These are phyloP conservation scores for Stichodactyla mertensii DNA, from an alignment of 64 coral and sea anemone genomes.

Conservation along the genomic window DNA sequence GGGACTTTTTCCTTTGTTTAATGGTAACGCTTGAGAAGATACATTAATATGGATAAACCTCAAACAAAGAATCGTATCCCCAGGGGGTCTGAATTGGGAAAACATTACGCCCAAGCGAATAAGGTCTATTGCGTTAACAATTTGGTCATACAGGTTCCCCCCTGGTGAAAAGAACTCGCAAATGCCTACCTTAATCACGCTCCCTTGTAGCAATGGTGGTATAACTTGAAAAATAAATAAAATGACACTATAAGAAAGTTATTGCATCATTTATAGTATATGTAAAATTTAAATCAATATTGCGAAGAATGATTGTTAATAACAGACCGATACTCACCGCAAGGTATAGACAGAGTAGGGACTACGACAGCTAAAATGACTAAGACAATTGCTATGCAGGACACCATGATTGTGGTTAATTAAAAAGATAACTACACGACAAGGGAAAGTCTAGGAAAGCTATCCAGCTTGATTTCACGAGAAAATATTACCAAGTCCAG, in stretches of 20 bases:
- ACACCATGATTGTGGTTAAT: background rate
- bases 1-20: too few species aligned
- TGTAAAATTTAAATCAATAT: too few species aligned
- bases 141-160: too few species aligned
- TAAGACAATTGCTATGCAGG: background rate
- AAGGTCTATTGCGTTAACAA: too few species aligned
- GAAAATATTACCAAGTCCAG: too few species aligned
- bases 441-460: background rate
- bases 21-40: too few species aligned
- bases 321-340: background rate
- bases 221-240: background rate
- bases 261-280: too few species aligned
- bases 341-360: background rate
- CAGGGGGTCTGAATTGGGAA: too few species aligned
- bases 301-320: too few species aligned
- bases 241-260: background rate
- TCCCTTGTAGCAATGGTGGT: background rate
- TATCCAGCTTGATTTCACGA: background rate
- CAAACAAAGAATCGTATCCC: too few species aligned
- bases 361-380: background rate
- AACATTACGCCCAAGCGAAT: too few species aligned
- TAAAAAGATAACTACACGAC: background rate
- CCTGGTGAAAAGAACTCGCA: background rate
- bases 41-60: too few species aligned
- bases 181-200: background rate